Percentiles rank a stretch among this genome's conserved stretches.
phyloP scores from a whole-genome alignment of 2,888 invertebrate genomes.

The Plusia festucae region DNA sequence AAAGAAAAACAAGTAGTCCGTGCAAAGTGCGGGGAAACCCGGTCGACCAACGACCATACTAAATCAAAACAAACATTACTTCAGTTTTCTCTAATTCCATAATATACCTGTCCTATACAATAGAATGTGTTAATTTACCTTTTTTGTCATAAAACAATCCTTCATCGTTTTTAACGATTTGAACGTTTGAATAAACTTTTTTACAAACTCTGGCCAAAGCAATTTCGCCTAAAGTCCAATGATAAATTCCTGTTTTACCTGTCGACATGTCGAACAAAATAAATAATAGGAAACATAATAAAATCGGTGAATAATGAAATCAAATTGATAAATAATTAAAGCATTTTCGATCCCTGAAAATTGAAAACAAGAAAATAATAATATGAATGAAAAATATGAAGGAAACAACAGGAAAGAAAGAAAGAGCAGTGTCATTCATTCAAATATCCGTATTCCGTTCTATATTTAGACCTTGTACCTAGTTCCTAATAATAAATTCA shows the following conservation, averaged over 20 bases:
- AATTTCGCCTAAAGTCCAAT: constrained; percentile 83
- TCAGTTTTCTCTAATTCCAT: constrained; percentile 19
- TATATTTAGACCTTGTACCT: neutral
- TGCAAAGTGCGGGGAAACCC: constrained; percentile 5
- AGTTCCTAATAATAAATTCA: too few species aligned
- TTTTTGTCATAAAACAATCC: constrained; percentile 83
- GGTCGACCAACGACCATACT: constrained; percentile 7
- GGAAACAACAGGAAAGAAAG: too few species aligned
- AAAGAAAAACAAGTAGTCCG: neutral
- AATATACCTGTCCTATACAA: constrained; percentile 26
- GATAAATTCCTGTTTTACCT: constrained; percentile 71
- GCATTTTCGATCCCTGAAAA: neutral
- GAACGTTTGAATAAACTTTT: constrained; percentile 81
- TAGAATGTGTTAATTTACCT: constrained; percentile 65
- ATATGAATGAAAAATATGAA: constrained; percentile 16
- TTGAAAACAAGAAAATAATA: too few species aligned
- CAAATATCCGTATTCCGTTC: constrained; percentile 40
- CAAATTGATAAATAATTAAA: neutral
- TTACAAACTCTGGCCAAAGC: constrained; percentile 79
- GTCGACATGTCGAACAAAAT: constrained; percentile 43
- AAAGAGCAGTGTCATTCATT: constrained; percentile 39
- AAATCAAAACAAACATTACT: constrained; percentile 38
- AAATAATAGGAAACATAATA: constrained; percentile 3
- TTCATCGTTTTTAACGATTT: constrained; percentile 80
- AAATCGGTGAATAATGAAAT: neutral